These are phyloP conservation scores for Lipotes vexillifer DNA, from an alignment of 2,113 vertebrate genomes.

Conservation along the genomic window DNA sequence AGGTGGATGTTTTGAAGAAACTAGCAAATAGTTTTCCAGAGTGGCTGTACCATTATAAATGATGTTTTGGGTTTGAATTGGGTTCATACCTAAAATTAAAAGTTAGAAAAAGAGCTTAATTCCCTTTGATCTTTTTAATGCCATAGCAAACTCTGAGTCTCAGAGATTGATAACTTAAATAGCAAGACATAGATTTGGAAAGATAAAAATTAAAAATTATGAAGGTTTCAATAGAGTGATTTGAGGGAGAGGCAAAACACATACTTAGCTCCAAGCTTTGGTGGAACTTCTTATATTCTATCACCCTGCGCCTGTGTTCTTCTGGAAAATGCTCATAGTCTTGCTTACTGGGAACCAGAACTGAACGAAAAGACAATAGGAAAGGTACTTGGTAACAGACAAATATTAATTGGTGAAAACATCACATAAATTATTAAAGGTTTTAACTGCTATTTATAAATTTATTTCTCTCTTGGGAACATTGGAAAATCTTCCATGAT, in stretches of 20 bases:
- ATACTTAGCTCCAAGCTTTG: neutral
- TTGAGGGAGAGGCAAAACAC: neutral
- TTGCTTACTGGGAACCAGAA: neutral
- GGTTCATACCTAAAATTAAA: constrained; percentile 11
- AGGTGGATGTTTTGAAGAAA: neutral
- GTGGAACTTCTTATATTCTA: neutral
- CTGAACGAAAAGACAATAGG: neutral
- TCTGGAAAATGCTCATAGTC: constrained; percentile 11
- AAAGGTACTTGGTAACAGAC: neutral
- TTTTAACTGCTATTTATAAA: neutral
- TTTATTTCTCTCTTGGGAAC: neutral
- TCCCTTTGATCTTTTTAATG: neutral
- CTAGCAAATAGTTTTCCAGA: neutral
- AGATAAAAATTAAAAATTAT: neutral
- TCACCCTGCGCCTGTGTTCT: neutral
- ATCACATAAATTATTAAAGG: neutral
- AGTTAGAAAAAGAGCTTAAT: neutral
- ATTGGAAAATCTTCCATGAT: neutral
- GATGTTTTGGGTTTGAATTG: neutral
- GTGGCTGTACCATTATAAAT: neutral
- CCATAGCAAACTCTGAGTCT: neutral
- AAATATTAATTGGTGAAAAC: neutral
- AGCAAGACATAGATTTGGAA: neutral
- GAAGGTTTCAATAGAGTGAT: neutral
- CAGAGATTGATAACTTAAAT: neutral